Base-by-base conservation (phyloP, 2,113 vertebrate genomes). In the Cynopterus brachyotis region DNA sequence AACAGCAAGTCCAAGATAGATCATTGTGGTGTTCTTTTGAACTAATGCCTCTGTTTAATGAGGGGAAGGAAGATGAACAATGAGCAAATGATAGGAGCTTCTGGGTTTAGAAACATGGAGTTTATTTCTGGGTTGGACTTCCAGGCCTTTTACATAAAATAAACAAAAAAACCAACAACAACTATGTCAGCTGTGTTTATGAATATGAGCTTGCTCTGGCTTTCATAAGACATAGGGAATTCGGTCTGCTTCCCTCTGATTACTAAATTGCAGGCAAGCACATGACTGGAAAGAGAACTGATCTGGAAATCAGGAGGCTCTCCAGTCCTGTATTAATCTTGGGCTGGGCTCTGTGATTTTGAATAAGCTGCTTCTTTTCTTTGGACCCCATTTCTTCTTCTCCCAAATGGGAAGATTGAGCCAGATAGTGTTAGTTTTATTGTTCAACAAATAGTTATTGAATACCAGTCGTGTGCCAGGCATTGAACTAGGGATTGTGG, bases 131-230 rank as follows among this genome's bases (percentile, higher is more conserved):
- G 69, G 69, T 91, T 94, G 93, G 59, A 90, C 60, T 93, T 92
- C 83, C 28, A 96, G 82, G 88, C 40, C 84, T 90, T 96, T 85
- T 84, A 83, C 19, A 73, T 85, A 96, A 95, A 94, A 96, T 88
- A 96, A 95, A 88, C 57, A 78, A 73, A 91, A 83, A 96, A 85
- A 92, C 91, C 72, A 97, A 75, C 40, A 97, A 75, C 40, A 83
- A 80, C 78, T 60, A 35, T 88, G n/a, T 78, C 91, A 95, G 88
- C 94, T 97, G 80, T 97, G 88, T 96, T 97, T 97, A 96, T 55
- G 62, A 88, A 79, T 32, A 72, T 72, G 30, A 88, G 93, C 37
- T 78, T 96, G 26, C 9, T 87, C n/a, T 83, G 83, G 79, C 30
- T 95, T 96, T 95, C 76, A 78, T 13, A 57, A 91, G 59, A 96